Evolutionary conservation across 2,888 invertebrate species (phyloP), one percentile per base, ranked within the genome.

Genomic region (Melipona bicolor): DNA sequence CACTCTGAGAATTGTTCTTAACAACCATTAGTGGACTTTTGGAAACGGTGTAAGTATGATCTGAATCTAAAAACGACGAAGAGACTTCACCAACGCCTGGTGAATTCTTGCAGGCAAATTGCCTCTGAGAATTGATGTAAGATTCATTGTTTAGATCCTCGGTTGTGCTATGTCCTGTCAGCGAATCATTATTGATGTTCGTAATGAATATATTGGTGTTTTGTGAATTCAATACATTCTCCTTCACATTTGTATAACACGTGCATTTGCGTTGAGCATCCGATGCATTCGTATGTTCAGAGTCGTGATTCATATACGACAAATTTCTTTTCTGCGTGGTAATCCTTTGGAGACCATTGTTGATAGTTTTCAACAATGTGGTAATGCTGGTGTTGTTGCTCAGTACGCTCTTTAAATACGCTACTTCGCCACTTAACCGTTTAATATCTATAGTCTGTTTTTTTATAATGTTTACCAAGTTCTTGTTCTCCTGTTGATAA

Each of bases 341-440:
- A 15, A 88, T 79, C 32, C 81, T 85, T 4, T 68, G 80, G 2
- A 94, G 84, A 4, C 91, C 90, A 24, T 91, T 87, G 64, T 93
- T 93, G 77, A 96, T 95, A 1, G 95, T 94, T 84, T 94, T 94
- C n/a, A 96, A 91, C 24, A 96, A 91, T 43, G 92, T 94, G 11
- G 95, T 93, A 49, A 96, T 95, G 81, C 95, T 95, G 4, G 95
- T 94, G 85, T 95, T 95, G 90, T 96, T 96, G 19, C 95, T 95
- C 50, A 96, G 89, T 3, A 96, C 94, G 80, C 95, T 95, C 89
- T 95, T 95, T 61, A 96, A 93, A 90, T 96, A 96, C 67, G 94
- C 93, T 5, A 96, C 95, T 90, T 96, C 96, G 24, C 95, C 94
- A 69, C 94, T 94, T 19, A 96, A 91, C 49, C 95, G 95, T n/a